Conservation (phyloP, 2,888 invertebrate species). For the Heteromurus nitidus region DNA sequence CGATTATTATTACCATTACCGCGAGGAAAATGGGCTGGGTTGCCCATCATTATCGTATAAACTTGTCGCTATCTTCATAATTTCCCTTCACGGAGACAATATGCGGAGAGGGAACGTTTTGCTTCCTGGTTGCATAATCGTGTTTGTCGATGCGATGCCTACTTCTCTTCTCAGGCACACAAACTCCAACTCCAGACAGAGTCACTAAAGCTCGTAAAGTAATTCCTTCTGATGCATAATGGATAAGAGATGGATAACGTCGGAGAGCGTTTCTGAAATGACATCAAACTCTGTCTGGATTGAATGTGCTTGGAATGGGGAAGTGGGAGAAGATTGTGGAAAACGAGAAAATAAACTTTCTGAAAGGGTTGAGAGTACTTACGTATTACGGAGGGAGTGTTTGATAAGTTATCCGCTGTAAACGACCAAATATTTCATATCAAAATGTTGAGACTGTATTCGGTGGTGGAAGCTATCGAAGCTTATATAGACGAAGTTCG, state of each 20-base stretch:
- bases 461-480: no score
- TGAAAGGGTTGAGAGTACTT: not conserved
- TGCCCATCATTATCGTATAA: slow-evolving; percentile 16
- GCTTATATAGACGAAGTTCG: no score
- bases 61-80: slow-evolving; percentile 7
- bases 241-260: slow-evolving; percentile 32
- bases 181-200: not conserved
- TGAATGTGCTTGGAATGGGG: not conserved
- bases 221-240: slow-evolving; percentile 43
- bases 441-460: no score
- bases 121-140: not conserved
- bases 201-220: slow-evolving; percentile 40
- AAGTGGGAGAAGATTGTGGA: slow-evolving; percentile 6
- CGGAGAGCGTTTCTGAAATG: not conserved
- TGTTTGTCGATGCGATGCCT: no score
- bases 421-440: no score
- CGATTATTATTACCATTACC: slow-evolving; percentile 33
- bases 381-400: no score
- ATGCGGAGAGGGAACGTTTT: not conserved
- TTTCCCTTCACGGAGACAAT: not conserved
- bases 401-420: no score
- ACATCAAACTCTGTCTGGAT: not conserved
- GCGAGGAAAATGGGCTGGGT: slow-evolving; percentile 25
- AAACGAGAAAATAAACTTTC: slow-evolving; percentile 27
- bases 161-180: not conserved